Conservation (phyloP, 2,113 vertebrate species). For the human (Homo sapiens) region GRCh38 chr15:80744501-80745000, state of each 20-base stretch:
- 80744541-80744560: rapidly evolving
- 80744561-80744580: too few relatives aligned
- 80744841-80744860: background rate
- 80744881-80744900: background rate
- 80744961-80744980: background rate
- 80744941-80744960: background rate
- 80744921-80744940: background rate
- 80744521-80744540: background rate
- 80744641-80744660: background rate
- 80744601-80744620: background rate
- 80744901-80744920: background rate
- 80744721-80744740: background rate
- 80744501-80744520: background rate
- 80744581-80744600: background rate
- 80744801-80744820: background rate
- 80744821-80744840: background rate
- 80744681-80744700: background rate
- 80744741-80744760: background rate
- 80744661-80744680: background rate
- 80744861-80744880: background rate
- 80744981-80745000: background rate
- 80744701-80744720: background rate
- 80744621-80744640: rapidly evolving
- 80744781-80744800: background rate
- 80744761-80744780: background rate